A percentile compares a stretch with the other conserved stretches of the same genome.
These are phyloP conservation scores for Drosophila histrio DNA, from an alignment of 2,888 invertebrate species.

Conservation along the genomic window DNA sequence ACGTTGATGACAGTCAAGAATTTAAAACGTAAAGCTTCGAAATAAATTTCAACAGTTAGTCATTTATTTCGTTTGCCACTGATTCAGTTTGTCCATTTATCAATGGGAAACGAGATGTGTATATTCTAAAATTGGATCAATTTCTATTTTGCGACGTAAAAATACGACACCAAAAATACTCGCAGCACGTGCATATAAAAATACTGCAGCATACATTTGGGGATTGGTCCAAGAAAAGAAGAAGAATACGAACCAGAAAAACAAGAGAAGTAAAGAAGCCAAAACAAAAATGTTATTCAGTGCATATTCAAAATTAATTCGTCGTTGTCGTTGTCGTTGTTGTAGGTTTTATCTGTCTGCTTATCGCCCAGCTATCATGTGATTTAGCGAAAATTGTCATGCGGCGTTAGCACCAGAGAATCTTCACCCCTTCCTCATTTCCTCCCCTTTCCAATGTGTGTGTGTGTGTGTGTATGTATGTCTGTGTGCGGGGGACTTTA, in stretches of 20 bases:
- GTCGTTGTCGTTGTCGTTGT: conserved; percentile 23
- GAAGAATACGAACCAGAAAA: neutral
- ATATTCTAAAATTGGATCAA: conserved; percentile 13
- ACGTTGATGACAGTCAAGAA: neutral
- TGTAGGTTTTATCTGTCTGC: conserved; percentile 54
- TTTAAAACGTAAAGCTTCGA: neutral
- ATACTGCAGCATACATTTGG: conserved; percentile 4
- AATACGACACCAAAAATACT: neutral
- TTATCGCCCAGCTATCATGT: conserved; percentile 62
- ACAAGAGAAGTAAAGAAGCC: neutral
- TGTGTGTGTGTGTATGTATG: conserved; percentile 7
- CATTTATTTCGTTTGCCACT: neutral
- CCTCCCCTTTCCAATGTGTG: neutral
- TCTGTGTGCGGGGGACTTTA: conserved; percentile 8
- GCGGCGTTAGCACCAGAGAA: conserved; percentile 28
- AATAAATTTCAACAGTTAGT: conserved; percentile 2
- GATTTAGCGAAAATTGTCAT: conserved; percentile 58
- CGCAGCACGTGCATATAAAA: conserved; percentile 11
- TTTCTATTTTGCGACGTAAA: conserved; percentile 5
- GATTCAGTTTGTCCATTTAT: conserved; percentile 6
- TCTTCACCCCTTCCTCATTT: conserved; percentile 5
- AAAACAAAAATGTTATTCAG: neutral
- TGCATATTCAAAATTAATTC: conserved; percentile 25
- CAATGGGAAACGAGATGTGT: conserved; percentile 6
- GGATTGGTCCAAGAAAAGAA: neutral